phyloP scores from a whole-genome alignment of 30 jellyfish, hydroid and myxozoan species.

The Aurelia coerulea region DNA sequence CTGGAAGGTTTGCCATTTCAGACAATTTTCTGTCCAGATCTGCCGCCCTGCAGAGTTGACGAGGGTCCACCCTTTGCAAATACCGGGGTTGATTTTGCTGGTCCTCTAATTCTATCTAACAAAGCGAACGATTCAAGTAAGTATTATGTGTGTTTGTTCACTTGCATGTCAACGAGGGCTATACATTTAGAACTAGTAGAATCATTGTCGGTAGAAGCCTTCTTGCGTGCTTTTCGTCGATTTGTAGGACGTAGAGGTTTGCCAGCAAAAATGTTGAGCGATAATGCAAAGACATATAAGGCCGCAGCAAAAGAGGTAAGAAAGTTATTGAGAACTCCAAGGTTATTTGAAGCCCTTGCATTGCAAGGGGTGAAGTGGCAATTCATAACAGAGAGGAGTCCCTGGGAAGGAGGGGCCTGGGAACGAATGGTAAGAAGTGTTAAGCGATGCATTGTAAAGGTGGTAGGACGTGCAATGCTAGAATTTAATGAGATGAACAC shows the following conservation, averaged over 20 bases:
- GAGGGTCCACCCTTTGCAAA: conserved; percentile 37
- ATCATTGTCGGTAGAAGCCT: conserved; percentile 19
- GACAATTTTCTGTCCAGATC: conserved; percentile 7
- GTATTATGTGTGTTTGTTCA: conserved; percentile 35
- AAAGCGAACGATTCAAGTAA: background rate
- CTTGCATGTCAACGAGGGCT: conserved; percentile 60
- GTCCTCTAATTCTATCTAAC: conserved; percentile 7
- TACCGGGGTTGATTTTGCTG: conserved; percentile 46
- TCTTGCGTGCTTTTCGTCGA: conserved; percentile 48
- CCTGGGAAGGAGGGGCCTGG: conserved; percentile 62
- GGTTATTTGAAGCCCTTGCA: background rate
- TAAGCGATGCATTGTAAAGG: conserved; percentile 17
- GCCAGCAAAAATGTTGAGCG: conserved; percentile 18
- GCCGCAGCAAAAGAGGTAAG: conserved; percentile 35
- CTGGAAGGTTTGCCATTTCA: conserved; percentile 54
- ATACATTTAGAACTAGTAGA: conserved; percentile 45
- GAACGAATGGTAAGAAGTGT: conserved; percentile 36
- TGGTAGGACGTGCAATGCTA: conserved; percentile 31
- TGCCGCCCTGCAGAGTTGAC: conserved; percentile 45
- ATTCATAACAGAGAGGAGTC: conserved; percentile 17
- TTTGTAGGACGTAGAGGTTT: conserved; percentile 46
- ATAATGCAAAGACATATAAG: conserved; percentile 60
- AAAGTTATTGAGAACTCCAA: conserved; percentile 8
- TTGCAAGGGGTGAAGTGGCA: conserved; percentile 26
- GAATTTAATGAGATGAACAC: conserved; percentile 29